phyloP scores from a whole-genome alignment of 2,113 vertebrate genomes.

The Indicator maculatus region DNA sequence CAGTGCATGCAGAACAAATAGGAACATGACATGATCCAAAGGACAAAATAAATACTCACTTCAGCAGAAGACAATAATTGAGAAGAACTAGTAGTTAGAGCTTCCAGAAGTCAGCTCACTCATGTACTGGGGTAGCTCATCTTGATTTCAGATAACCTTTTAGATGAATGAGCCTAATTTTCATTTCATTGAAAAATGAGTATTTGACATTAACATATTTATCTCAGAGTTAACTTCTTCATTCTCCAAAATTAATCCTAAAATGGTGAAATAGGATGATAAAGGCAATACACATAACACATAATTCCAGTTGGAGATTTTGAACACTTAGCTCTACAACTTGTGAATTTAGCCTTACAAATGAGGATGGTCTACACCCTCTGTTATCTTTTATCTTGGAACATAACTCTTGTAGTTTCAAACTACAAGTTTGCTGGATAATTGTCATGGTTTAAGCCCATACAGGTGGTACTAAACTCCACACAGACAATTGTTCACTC shows the following conservation, averaged over 20 bases:
- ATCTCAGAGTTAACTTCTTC: not conserved
- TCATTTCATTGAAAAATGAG: not conserved
- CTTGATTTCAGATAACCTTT: not conserved
- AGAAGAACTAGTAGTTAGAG: not conserved
- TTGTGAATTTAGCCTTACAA: not conserved
- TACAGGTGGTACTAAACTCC: too few species aligned
- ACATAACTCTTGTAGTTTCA: not conserved
- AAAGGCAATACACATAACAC: not conserved
- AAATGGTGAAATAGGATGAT: not conserved
- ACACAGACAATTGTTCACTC: too few species aligned
- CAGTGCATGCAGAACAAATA: not conserved
- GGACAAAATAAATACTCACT: not conserved
- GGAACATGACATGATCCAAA: not conserved
- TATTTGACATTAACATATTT: not conserved
- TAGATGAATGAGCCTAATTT: not conserved
- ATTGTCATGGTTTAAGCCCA: too few species aligned
- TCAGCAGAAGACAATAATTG: not conserved
- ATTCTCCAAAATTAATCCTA: not conserved
- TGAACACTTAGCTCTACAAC: not conserved
- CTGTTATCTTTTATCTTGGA: not conserved
- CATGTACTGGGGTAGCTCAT: not conserved
- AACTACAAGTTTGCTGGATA: too few species aligned
- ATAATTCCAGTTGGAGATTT: not conserved
- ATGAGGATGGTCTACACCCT: not conserved
- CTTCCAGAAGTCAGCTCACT: not conserved